Evolutionary conservation across 2,888 invertebrate genomes (phyloP), one percentile per base, ranked within the genome.

Genomic region (Hecatera dysodea): DNA sequence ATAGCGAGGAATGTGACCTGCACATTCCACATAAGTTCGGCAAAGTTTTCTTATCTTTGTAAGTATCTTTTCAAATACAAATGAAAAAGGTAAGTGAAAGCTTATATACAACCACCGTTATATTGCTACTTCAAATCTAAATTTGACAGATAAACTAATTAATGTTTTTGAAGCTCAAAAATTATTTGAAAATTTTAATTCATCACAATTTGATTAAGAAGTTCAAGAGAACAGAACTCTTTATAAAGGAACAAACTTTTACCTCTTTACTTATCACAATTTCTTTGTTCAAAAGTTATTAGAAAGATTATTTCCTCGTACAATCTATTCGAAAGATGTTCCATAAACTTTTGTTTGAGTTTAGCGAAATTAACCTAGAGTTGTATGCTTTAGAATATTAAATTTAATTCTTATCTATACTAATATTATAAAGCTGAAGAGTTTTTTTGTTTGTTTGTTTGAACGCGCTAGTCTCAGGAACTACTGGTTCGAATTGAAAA

Each of bases 271-370:
- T 81, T 82, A 84, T 82, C 73, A 72, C 75, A 72, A 72, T 72
- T 78, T 74, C 73, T 77, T 82, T 74, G 77, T 82, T 82, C 65
- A 68, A 78, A 85, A 84, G 77, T 81, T 82, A 82, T 81, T 78
- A 74, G 65, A 75, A 78, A 73, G 72, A 81, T 71, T 46, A 74
- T 78, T 84, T 78, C 68, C 64, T 75, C 62, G 68, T 64, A 75
- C 66, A 77, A 82, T 78, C 71, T 74, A 81, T 78, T 81, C 63
- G 61, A 68, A 82, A 85, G 75, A 81, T 77, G 67, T 75, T 82
- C 74, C 68, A 71, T 78, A 72, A 73, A 78, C 74, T 78, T 78
- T 78, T 52, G 60, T 77, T 75, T 36, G 33, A 60, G 15, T 50
- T 69, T 68, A 19, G 42, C 39, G 39, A 46, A 75, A 63, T 62